phyloP scores from a whole-genome alignment of 2,113 vertebrate genomes.

The Sinocyclocheilus anshuiensis region DNA sequence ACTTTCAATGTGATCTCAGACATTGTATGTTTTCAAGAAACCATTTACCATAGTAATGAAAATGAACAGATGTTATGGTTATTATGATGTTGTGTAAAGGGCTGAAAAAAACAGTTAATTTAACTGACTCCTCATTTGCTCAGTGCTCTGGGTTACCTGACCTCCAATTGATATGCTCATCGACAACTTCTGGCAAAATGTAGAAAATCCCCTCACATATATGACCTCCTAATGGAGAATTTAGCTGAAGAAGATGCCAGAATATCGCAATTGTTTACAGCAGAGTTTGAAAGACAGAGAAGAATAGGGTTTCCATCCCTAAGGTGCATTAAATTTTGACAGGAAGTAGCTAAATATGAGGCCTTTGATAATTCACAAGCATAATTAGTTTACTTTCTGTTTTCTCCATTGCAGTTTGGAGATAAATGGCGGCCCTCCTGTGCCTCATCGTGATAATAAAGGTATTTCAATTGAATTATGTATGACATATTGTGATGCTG shows the following conservation, averaged over 20 bases:
- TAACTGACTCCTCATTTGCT: neutral
- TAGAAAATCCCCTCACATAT: slow-evolving; percentile 71
- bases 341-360: neutral
- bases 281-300: slow-evolving; percentile 73
- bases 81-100: neutral
- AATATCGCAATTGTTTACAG: slow-evolving; percentile 72
- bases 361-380: neutral
- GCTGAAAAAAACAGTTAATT: neutral
- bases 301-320: slow-evolving; percentile 73
- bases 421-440: slow-evolving; percentile 70
- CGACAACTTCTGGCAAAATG: slow-evolving; percentile 74
- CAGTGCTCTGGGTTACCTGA: slow-evolving; percentile 78
- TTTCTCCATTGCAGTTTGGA: slow-evolving; percentile 68
- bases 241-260: slow-evolving; percentile 70
- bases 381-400: slow-evolving; percentile 35
- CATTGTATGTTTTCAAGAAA: neutral
- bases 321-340: slow-evolving; percentile 63
- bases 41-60: neutral
- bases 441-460: slow-evolving; percentile 62
- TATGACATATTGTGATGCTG: neutral
- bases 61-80: neutral
- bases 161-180: slow-evolving; percentile 74
- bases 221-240: slow-evolving; percentile 67
- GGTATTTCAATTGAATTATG: slow-evolving; percentile 72
- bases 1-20: neutral